phyloP scores from a whole-genome alignment of 1,140 invertebrate species.

The Heliconius hermathena region DNA sequence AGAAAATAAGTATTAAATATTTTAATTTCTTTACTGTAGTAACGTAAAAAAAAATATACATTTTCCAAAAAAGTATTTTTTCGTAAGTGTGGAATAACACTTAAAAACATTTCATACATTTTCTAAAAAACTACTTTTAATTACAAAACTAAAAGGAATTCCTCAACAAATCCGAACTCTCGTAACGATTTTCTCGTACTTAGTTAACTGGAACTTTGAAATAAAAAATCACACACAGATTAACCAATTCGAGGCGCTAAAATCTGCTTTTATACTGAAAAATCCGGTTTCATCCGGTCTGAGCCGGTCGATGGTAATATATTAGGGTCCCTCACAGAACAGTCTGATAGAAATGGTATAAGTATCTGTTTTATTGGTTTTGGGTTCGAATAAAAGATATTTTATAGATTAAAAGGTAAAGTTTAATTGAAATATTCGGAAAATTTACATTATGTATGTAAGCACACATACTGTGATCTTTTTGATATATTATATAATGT shows the following conservation, averaged over 20 bases:
- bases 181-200: conserved; percentile 7
- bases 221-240: conserved; percentile 32
- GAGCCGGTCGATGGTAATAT: conserved; percentile 49
- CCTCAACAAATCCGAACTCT: background rate
- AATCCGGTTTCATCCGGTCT: conserved; percentile 48
- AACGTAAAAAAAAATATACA: too few relatives aligned
- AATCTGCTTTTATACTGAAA: conserved; percentile 54
- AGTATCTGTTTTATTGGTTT: background rate
- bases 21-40: too few relatives aligned
- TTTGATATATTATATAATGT: too few relatives aligned
- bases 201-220: conserved; percentile 25
- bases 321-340: conserved; percentile 33
- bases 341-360: conserved; percentile 7
- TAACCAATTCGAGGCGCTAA: conserved; percentile 41
- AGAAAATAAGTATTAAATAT: too few relatives aligned
- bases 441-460: background rate
- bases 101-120: background rate
- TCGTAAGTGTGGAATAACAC: background rate
- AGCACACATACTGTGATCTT: too few relatives aligned
- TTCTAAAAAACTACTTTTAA: too few relatives aligned
- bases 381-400: background rate
- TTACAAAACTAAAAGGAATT: background rate
- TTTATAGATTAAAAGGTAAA: background rate
- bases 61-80: too few relatives aligned
- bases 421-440: background rate